Percentiles rank a stretch among this genome's conserved stretches.
These are phyloP conservation scores for Ennomos fuscantarius DNA, from an alignment of 2,888 invertebrate genomes.

Conservation along the genomic window DNA sequence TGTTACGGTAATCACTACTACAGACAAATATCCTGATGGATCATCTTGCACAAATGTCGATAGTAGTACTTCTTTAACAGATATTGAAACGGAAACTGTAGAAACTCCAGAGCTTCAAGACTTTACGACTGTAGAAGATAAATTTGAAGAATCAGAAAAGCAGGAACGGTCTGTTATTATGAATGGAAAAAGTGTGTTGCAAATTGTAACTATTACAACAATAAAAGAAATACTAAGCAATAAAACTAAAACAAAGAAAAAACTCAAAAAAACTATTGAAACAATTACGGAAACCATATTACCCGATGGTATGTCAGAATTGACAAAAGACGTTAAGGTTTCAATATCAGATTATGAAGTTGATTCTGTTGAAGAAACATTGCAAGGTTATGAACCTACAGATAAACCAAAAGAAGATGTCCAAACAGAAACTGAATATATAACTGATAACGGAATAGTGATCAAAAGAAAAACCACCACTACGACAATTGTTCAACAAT, in stretches of 20 bases:
- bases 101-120: conserved; percentile 63
- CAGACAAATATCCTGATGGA: conserved; percentile 77
- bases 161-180: conserved; percentile 60
- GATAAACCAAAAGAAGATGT: conserved; percentile 59
- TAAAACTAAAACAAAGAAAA: conserved; percentile 63
- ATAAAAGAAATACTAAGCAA: conserved; percentile 68
- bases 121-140: conserved; percentile 62
- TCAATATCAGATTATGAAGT: conserved; percentile 64
- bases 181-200: conserved; percentile 65
- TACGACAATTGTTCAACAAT: conserved; percentile 60
- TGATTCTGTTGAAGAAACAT: conserved; percentile 45
- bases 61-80: conserved; percentile 66
- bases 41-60: conserved; percentile 73
- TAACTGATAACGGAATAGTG: conserved; percentile 58
- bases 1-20: conserved; percentile 66
- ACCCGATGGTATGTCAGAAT: conserved; percentile 70
- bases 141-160: conserved; percentile 60
- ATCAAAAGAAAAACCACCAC: conserved; percentile 67
- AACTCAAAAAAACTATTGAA: conserved; percentile 71
- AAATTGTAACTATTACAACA: conserved; percentile 69
- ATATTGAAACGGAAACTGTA: conserved; percentile 57
- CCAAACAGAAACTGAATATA: conserved; percentile 50
- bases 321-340: conserved; percentile 73
- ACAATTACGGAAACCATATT: conserved; percentile 69
- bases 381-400: conserved; percentile 54